These are phyloP conservation scores for Spheniscus mendiculus DNA, from an alignment of 2,113 vertebrate species.

Conservation along the genomic window DNA sequence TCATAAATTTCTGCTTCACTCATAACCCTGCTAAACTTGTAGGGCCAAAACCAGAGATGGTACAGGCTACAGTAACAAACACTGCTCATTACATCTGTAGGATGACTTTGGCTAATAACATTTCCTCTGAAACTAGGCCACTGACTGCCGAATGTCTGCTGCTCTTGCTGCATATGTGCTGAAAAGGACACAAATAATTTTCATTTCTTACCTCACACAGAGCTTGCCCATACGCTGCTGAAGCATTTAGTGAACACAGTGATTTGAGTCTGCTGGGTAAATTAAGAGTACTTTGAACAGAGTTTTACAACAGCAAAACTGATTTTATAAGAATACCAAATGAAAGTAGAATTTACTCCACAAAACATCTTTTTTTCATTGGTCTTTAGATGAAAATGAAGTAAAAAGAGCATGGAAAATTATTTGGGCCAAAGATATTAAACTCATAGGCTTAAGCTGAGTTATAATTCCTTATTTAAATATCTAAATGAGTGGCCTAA, in stretches of 20 bases:
- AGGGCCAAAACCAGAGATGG: not conserved
- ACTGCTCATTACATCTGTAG: not conserved
- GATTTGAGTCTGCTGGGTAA: not conserved
- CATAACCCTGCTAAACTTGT: not conserved
- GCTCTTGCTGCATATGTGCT: not conserved
- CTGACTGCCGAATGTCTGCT: not conserved
- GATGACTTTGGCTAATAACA: not conserved
- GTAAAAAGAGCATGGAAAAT: not conserved
- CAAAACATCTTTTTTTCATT: not conserved
- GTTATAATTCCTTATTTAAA: not conserved
- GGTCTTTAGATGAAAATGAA: not conserved
- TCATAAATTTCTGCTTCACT: not conserved
- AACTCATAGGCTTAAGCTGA: not conserved
- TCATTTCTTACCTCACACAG: not conserved
- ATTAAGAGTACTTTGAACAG: not conserved
- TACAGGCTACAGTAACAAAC: not conserved
- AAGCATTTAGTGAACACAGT: not conserved
- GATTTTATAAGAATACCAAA: not conserved
- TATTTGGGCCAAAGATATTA: not conserved
- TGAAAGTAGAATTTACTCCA: not conserved
- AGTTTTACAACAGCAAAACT: not conserved
- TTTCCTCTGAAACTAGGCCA: not conserved
- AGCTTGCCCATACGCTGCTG: not conserved
- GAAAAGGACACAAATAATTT: not conserved
- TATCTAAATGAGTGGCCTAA: not conserved